Evolutionary conservation across 1,140 invertebrate genomes (phyloP).

Genomic region (Panulirus ornatus): DNA sequence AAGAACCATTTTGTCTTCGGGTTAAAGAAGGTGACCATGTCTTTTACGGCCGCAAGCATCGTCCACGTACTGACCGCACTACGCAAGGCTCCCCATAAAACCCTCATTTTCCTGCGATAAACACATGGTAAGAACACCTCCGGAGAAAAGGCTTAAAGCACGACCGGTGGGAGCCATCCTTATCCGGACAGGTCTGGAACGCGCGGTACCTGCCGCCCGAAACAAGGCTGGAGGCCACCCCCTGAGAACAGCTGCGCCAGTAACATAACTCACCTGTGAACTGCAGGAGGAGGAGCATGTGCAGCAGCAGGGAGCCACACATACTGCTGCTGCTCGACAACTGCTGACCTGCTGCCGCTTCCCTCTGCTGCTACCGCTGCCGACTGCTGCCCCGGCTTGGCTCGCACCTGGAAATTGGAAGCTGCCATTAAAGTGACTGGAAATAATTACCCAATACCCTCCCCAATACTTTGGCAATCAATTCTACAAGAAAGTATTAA

Average conservation of each 20-base stretch:
- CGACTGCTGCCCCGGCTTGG: slow-evolving; percentile 1
- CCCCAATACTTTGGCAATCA: slow-evolving; percentile 30
- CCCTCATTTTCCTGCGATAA: background rate
- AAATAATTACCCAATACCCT: slow-evolving; percentile 45
- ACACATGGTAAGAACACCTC: background rate
- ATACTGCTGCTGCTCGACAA: slow-evolving; percentile 4
- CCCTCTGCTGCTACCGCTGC: background rate
- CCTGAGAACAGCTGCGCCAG: slow-evolving; percentile 26
- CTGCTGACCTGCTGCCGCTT: background rate
- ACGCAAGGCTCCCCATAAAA: background rate
- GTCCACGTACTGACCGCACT: background rate
- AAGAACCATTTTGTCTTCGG: background rate
- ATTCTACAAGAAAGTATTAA: background rate
- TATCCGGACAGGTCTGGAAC: background rate
- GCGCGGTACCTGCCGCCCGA: background rate
- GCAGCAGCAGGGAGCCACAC: slow-evolving; percentile 40
- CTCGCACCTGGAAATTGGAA: slow-evolving; percentile 25
- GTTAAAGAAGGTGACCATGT: slow-evolving; percentile 3
- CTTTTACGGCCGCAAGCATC: background rate
- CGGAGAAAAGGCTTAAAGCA: background rate
- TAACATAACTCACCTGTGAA: slow-evolving; percentile 47
- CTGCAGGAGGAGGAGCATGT: slow-evolving; percentile 34
- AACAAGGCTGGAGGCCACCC: background rate
- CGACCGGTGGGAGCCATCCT: background rate
- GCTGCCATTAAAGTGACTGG: slow-evolving; percentile 22